Evolutionary conservation across 2,113 vertebrate genomes (phyloP).

Genomic region (Calidris pugnax): DNA sequence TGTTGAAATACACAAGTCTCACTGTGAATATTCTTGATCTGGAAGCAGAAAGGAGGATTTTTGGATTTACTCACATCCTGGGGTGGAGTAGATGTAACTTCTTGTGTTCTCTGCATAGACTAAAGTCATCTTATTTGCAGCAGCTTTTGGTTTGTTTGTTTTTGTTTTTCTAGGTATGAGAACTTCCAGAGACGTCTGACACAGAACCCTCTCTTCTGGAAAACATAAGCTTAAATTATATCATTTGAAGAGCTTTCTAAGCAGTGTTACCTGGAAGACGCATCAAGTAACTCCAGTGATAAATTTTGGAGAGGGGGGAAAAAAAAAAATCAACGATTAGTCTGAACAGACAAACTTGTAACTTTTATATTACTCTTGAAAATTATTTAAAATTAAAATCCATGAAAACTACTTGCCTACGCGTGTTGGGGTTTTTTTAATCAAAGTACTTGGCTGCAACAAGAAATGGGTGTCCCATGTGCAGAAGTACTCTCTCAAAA

Average conservation of each 20-base stretch:
- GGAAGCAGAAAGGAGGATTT: not conserved
- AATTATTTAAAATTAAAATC: slow-evolving; percentile 70
- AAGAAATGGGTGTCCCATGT: not conserved
- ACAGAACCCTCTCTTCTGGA: slow-evolving; percentile 97
- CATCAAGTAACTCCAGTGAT: slow-evolving; percentile 2
- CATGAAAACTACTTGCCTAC: slow-evolving; percentile 3
- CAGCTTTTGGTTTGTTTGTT: not conserved
- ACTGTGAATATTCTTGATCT: not conserved
- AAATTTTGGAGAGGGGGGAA: not conserved
- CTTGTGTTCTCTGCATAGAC: not conserved
- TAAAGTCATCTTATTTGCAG: not conserved
- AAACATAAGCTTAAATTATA: slow-evolving; percentile 75
- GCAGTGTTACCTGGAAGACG: slow-evolving; percentile 14
- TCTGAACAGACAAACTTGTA: slow-evolving; percentile 47
- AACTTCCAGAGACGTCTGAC: slow-evolving; percentile 92
- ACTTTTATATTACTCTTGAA: slow-evolving; percentile 65
- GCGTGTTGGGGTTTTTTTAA: not conserved
- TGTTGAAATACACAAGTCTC: not conserved
- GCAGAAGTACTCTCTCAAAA: not conserved
- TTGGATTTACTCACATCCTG: not conserved
- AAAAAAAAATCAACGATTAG: not conserved
- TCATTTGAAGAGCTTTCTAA: slow-evolving; percentile 27
- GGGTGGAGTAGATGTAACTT: not conserved
- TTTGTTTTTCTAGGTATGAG: slow-evolving; percentile 84
- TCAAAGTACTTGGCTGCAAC: not conserved